Percentiles rank a stretch among this genome's conserved stretches.
Evolutionary conservation across 2,113 vertebrate species (phyloP).

Genomic region (Picathartes gymnocephalus): DNA sequence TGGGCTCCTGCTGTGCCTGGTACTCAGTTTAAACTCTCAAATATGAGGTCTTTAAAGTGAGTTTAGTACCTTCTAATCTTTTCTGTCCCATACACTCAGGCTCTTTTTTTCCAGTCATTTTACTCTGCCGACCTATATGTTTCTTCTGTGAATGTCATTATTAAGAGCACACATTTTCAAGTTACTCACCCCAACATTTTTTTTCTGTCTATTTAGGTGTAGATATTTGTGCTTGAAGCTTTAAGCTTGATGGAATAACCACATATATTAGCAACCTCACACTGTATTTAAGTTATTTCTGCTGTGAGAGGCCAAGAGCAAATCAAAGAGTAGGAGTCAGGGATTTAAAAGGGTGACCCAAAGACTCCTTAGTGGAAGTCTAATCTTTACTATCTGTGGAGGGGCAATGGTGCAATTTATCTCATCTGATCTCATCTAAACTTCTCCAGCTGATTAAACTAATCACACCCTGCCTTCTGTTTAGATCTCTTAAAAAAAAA

Average conservation of each 20-base stretch:
- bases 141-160: background rate
- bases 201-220: background rate
- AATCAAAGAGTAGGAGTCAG: background rate
- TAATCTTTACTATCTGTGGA: background rate
- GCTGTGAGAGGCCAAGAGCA: background rate
- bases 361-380: background rate
- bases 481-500: background rate
- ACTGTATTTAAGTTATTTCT: background rate
- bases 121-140: background rate
- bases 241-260: background rate
- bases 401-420: background rate
- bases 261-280: background rate
- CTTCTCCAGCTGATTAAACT: background rate
- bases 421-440: background rate
- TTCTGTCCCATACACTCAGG: background rate
- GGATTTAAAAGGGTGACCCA: background rate
- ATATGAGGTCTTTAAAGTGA: background rate
- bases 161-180: background rate
- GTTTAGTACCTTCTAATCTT: background rate
- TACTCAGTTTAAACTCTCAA: background rate
- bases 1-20: background rate
- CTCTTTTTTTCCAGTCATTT: background rate
- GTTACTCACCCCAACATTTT: background rate
- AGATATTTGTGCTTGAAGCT: background rate
- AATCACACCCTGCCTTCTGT: background rate